These are phyloP conservation scores for Idris sp. DNA, from an alignment of 1,140 invertebrate genomes.

Conservation along the genomic window DNA sequence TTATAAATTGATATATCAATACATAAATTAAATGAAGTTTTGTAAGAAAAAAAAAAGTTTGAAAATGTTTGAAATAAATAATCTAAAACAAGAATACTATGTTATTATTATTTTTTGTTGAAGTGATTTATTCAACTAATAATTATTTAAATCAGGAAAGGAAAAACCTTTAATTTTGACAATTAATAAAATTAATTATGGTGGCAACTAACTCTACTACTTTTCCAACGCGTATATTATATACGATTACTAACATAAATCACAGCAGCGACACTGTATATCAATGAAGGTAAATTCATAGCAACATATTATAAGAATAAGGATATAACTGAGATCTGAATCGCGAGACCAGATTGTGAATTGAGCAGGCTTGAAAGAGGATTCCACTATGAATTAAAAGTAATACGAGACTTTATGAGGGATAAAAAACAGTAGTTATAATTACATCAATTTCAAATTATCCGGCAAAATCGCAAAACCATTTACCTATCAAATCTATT, in stretches of 20 bases:
- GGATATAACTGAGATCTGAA: constrained; percentile 45
- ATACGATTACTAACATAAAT: constrained; percentile 48
- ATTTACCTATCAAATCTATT: constrained; percentile 9
- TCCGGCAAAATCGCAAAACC: constrained; percentile 13
- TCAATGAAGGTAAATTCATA: constrained; percentile 51
- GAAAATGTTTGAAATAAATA: no score
- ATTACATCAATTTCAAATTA: constrained; percentile 33
- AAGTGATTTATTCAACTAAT: no score
- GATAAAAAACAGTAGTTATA: constrained; percentile 8
- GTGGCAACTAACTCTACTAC: neutral
- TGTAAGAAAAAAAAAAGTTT: no score
- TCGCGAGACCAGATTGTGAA: constrained; percentile 39
- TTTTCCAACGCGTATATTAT: constrained; percentile 28
- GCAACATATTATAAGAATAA: constrained; percentile 49
- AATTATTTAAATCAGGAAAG: no score
- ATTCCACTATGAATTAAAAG: constrained; percentile 37
- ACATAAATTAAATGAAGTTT: no score
- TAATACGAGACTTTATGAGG: constrained; percentile 14
- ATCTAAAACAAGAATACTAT: no score
- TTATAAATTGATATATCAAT: no score
- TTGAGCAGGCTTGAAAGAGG: constrained; percentile 26
- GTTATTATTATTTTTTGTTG: no score
- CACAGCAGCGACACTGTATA: constrained; percentile 44
- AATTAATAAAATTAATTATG: constrained; percentile 52
- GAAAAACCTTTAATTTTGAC: constrained; percentile 6